phyloP scores from a whole-genome alignment of 2,888 invertebrate genomes.

The Synanthedon tipuliformis region DNA sequence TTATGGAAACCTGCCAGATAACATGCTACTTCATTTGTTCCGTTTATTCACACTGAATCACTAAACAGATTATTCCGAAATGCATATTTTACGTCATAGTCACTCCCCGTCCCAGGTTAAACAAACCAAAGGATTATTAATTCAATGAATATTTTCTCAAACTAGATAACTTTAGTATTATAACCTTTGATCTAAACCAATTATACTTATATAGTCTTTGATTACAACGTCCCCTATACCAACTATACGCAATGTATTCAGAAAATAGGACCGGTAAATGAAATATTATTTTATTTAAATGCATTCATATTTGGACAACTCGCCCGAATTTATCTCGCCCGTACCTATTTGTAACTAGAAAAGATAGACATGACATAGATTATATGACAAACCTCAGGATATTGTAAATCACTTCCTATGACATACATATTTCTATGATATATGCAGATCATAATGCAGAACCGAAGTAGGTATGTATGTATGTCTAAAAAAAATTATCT shows the following conservation, averaged over 20 bases:
- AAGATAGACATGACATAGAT: conserved; percentile 1
- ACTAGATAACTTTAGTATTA: too few species aligned
- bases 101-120: background rate
- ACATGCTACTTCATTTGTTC: conserved; percentile 3
- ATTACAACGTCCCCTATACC: too few species aligned
- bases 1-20: conserved; percentile 1
- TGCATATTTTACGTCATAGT: background rate
- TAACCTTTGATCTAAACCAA: too few species aligned
- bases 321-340: too few species aligned
- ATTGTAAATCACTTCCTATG: background rate
- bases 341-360: conserved; percentile 1
- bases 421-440: background rate
- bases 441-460: too few species aligned
- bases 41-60: background rate
- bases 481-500: too few species aligned
- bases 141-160: too few species aligned
- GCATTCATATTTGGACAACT: too few species aligned
- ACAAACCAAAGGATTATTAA: too few species aligned
- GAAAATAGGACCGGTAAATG: background rate
- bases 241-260: too few species aligned
- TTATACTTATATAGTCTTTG: too few species aligned
- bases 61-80: background rate
- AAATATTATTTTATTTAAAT: background rate
- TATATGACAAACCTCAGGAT: background rate
- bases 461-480: too few species aligned